Conservation (phyloP, 2,797 vertebrate species). For the Peromyscus aztecus region DNA sequence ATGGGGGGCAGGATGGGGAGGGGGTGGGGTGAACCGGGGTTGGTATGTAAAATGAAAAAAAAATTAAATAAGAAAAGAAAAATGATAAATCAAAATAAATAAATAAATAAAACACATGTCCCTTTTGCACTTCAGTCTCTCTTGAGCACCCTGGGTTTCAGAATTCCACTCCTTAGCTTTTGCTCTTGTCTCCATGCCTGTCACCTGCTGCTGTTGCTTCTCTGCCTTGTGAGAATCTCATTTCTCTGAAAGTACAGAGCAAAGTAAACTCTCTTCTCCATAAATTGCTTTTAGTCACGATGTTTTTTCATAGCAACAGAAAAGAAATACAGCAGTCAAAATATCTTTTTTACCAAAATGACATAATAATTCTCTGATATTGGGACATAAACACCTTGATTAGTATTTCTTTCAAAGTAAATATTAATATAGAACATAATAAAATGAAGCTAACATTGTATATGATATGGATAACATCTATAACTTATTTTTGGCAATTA, state of each 20-base stretch:
- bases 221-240: background rate
- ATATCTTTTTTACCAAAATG: background rate
- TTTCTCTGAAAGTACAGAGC: too few species aligned
- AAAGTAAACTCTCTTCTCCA: background rate
- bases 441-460: background rate
- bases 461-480: background rate
- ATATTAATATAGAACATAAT: background rate
- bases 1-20: too few species aligned
- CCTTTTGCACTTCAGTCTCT: background rate
- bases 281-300: background rate
- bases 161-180: background rate
- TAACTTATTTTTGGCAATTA: background rate
- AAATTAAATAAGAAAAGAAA: too few species aligned
- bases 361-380: background rate
- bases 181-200: background rate
- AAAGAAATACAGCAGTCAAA: background rate
- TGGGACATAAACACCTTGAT: background rate
- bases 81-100: too few species aligned
- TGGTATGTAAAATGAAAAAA: too few species aligned
- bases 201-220: background rate
- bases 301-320: too few species aligned
- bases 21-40: too few species aligned
- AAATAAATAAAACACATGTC: too few species aligned
- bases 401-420: constrained; percentile 18
- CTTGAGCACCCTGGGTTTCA: too few species aligned